A percentile compares a stretch with the other conserved stretches of the same genome.
phyloP scores from a whole-genome alignment of 2,888 invertebrate genomes.

The Phaedon cochleariae region DNA sequence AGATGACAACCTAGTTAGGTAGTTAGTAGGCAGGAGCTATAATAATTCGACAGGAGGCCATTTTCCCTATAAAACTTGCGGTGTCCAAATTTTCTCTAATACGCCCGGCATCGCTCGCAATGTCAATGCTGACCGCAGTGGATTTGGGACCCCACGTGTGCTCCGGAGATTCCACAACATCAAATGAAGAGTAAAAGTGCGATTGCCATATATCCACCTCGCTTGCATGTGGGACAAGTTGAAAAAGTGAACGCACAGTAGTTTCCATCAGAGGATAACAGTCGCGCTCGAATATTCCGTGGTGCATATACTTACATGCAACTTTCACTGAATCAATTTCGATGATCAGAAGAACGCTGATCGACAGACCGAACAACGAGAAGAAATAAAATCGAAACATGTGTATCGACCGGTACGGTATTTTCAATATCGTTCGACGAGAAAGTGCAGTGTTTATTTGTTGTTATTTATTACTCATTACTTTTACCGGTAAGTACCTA shows the following conservation, averaged over 20 bases:
- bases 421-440: slow-evolving; percentile 35
- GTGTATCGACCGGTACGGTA: slow-evolving; percentile 24
- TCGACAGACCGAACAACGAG: too few species aligned
- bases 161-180: background rate
- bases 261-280: background rate
- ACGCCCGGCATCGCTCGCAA: too few species aligned
- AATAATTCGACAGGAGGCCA: too few species aligned
- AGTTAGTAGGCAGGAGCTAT: too few species aligned
- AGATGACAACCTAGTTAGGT: too few species aligned
- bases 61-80: too few species aligned
- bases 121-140: too few species aligned
- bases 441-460: slow-evolving; percentile 45
- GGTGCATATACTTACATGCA: too few species aligned
- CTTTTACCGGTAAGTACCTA: slow-evolving; percentile 45
- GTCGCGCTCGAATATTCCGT: background rate
- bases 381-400: slow-evolving; percentile 14
- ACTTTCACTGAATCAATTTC: slow-evolving; percentile 8
- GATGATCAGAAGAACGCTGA: too few species aligned
- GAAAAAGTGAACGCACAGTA: slow-evolving; percentile 6
- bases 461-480: slow-evolving; percentile 44
- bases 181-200: slow-evolving; percentile 5
- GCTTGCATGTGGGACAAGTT: background rate
- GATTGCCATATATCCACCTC: background rate
- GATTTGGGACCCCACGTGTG: too few species aligned
- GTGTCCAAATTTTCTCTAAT: too few species aligned